Base-by-base conservation (phyloP, 2,888 invertebrate species). In the Rhodophaea formosa region DNA sequence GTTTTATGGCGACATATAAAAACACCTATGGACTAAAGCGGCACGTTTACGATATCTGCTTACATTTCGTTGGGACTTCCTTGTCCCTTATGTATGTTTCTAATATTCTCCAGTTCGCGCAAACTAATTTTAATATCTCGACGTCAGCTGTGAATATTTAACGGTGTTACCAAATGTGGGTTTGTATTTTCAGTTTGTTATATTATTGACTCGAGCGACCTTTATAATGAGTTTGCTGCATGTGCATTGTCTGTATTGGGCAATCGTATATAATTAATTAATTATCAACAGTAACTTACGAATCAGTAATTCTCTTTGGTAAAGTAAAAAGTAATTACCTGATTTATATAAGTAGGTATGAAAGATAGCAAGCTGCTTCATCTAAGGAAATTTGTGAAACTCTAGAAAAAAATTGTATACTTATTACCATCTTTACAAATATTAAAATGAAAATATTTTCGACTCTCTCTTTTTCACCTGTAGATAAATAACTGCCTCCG, bases 1-100 rank as follows among this genome's bases (percentile, higher is more conserved):
- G 74, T 82, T 84, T 86, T 85, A 85, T 79, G 76, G 70, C 67
- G 62, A 71, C 78, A 77, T 80, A 82, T 82, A 84, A 82, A 82
- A 84, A 80, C 76, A 79, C 75, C 70, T 78, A 71, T 62, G 67
- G 63, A 66, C 67, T 67, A 66, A 68, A 70, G 72, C 71, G 70
- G 67, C 68, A 70, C 70, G 66, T 79, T 80, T 80, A 79, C 74
- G 75, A 74, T 66, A 65, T 64, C 57, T 64, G 65, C 69, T 71
- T 66, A 67, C 68, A 69, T 70, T 63, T 70, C 68, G 69, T 70
- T 69, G 67, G 66, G 61, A 65, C 61, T 56, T 62, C 46, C 52
- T 57, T 53, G 39, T 53, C 8, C 29, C 39, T 43, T 43, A 53
- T 53, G 53, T 53, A 39, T 16, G 15, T 15, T 51, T 51, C 15